These are phyloP conservation scores for human DNA, from an alignment of 2,113 vertebrate species.

Conservation along the genomic window DNA sequence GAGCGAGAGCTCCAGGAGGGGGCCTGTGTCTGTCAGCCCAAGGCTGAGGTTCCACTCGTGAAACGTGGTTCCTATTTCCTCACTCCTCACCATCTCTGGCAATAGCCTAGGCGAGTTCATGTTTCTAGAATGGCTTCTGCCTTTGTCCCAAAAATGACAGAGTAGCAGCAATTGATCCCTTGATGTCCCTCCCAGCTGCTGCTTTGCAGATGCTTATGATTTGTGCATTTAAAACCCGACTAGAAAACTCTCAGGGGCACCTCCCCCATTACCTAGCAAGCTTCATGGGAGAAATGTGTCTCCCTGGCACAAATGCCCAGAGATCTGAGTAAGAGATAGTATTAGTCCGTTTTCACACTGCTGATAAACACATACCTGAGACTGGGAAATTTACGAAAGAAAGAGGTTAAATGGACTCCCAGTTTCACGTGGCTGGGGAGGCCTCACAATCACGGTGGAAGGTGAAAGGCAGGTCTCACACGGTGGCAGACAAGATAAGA, in stretches of 20 bases:
- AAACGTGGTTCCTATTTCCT: not conserved
- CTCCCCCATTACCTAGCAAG: no score
- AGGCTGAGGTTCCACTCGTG: accelerated
- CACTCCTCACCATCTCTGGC: not conserved
- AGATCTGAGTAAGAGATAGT: not conserved
- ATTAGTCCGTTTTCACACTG: no score
- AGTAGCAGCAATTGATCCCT: no score
- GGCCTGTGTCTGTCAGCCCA: not conserved
- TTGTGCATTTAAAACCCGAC: not conserved
- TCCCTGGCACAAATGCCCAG: no score
- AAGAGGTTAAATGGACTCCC: no score
- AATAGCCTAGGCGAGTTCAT: not conserved
- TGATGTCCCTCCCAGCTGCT: not conserved
- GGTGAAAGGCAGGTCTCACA: no score
- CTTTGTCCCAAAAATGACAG: not conserved
- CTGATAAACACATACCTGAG: no score
- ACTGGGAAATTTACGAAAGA: no score
- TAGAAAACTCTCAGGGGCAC: not conserved
- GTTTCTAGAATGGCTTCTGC: not conserved
- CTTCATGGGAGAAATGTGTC: not conserved
- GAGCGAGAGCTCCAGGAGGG: not conserved
- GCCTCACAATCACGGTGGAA: no score
- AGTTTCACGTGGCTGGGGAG: no score
- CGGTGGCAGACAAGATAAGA: no score
- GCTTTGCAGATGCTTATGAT: not conserved